Conservation (phyloP, 2,113 vertebrate species). For the Podarcis muralis region DNA sequence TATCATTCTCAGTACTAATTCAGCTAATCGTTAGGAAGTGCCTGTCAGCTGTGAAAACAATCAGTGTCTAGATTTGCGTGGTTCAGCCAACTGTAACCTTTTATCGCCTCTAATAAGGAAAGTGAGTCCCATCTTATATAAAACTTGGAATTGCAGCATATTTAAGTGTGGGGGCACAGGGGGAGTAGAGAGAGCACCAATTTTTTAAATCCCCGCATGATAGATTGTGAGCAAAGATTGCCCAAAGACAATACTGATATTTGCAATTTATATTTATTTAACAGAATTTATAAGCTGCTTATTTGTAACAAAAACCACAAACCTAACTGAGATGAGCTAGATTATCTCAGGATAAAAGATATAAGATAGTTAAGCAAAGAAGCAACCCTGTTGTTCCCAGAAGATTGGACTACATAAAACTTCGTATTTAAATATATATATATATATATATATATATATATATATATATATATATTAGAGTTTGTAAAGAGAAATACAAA, state of each 20-base stretch:
- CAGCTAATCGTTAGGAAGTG: background rate
- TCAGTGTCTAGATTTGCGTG: background rate
- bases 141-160: background rate
- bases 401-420: background rate
- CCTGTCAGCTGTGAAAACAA: background rate
- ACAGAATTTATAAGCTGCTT: no score
- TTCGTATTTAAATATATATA: no score
- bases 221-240: background rate
- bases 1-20: background rate
- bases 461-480: no score
- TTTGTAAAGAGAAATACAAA: no score
- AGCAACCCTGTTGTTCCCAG: background rate
- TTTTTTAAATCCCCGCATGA: background rate
- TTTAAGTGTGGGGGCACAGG: background rate
- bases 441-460: no score
- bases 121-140: background rate
- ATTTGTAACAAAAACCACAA: no score
- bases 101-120: background rate
- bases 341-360: background rate
- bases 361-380: background rate
- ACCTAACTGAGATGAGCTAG: background rate
- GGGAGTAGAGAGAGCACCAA: background rate
- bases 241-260: background rate
- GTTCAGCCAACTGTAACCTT: fast-evolving
- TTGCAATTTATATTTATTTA: background rate